phyloP scores from a whole-genome alignment of 2,113 vertebrate species.

The Balaeniceps rex region DNA sequence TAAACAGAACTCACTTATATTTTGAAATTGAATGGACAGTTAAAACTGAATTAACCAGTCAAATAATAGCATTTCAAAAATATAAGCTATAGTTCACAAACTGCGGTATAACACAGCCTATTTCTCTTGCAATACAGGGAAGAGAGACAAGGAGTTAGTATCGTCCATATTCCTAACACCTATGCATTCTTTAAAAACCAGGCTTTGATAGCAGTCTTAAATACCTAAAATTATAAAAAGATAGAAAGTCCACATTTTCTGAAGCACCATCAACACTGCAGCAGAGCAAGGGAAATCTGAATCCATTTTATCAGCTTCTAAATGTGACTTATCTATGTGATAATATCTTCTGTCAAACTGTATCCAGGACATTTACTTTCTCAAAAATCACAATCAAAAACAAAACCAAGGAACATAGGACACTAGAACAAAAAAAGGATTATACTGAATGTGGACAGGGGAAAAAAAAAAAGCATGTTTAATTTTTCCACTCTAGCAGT shows the following conservation, averaged over 20 bases:
- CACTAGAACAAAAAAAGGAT: background rate
- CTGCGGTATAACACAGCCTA: background rate
- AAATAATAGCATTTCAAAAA: conserved; percentile 20
- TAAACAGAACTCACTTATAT: background rate
- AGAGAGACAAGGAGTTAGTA: background rate
- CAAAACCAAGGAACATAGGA: background rate
- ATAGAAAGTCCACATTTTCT: background rate
- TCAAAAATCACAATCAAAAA: background rate
- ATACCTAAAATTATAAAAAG: background rate
- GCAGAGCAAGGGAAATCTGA: background rate
- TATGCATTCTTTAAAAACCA: background rate
- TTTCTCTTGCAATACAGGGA: background rate
- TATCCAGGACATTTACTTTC: background rate
- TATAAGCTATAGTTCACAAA: background rate
- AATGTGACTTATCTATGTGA: background rate
- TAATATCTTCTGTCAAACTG: background rate
- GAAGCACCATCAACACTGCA: background rate
- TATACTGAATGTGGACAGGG: background rate
- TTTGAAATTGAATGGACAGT: conserved; percentile 26
- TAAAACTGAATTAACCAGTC: conserved; percentile 13
- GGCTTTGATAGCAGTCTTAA: background rate
- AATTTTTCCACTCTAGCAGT: conserved; percentile 16
- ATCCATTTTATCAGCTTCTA: background rate
- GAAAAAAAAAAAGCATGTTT: background rate
- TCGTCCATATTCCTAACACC: background rate